phyloP scores from a whole-genome alignment of 2,113 vertebrate genomes.

The Gallinago paraguaiae region DNA sequence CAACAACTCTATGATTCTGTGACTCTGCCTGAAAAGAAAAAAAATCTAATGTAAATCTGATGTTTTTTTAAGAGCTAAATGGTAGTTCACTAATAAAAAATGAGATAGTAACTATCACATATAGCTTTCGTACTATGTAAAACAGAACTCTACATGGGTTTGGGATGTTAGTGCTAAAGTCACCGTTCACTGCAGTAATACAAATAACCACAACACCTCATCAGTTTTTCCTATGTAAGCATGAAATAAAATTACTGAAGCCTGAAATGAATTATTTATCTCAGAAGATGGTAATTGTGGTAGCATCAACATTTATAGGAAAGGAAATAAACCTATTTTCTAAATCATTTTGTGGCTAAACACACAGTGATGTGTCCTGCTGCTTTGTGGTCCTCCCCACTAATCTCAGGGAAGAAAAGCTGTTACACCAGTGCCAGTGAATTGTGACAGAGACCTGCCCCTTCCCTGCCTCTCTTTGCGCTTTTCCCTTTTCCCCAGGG shows the following conservation, averaged over 20 bases:
- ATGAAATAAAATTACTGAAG: background rate
- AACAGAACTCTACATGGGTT: background rate
- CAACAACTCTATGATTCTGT: background rate
- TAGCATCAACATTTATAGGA: background rate
- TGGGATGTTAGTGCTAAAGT: background rate
- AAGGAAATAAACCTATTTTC: background rate
- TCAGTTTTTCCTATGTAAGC: background rate
- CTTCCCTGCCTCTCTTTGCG: accelerated
- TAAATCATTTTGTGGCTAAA: background rate
- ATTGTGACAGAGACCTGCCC: background rate
- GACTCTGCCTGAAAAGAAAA: background rate
- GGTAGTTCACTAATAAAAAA: background rate
- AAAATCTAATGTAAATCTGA: background rate
- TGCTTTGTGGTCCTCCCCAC: background rate
- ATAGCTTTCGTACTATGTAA: background rate
- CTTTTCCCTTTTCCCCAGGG: accelerated
- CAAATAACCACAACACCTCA: background rate
- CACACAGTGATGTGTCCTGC: accelerated
- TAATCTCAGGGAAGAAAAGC: background rate
- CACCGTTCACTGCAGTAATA: background rate
- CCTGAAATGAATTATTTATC: slow-evolving; percentile 4
- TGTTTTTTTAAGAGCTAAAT: background rate
- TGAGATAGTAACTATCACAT: background rate
- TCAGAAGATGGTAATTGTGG: background rate
- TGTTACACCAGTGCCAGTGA: background rate